phyloP scores from a whole-genome alignment of 2,113 vertebrate species.

The Barnardius zonarius region DNA sequence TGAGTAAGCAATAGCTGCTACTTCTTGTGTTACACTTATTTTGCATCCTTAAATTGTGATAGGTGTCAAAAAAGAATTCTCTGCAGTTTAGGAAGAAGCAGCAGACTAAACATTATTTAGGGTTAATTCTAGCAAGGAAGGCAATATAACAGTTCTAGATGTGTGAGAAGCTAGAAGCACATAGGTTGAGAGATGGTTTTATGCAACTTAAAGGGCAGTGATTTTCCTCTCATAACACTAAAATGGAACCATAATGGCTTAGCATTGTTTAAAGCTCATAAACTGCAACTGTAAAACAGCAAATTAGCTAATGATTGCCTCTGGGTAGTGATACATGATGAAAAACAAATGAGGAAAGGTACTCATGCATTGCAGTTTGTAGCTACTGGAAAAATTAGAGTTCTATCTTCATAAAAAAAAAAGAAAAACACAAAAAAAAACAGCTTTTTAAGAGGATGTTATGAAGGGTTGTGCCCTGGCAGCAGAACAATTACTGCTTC shows the following conservation, averaged over 20 bases:
- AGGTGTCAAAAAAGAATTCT: neutral
- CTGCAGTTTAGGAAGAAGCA: neutral
- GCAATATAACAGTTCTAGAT: slow-evolving; percentile 20
- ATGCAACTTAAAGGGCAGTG: neutral
- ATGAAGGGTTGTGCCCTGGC: slow-evolving; percentile 32
- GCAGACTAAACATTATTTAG: slow-evolving; percentile 2
- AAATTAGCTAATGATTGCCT: slow-evolving; percentile 74
- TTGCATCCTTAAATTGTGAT: slow-evolving; percentile 25
- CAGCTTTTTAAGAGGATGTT: slow-evolving; percentile 35
- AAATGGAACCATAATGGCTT: slow-evolving; percentile 33
- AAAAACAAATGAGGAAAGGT: slow-evolving; percentile 69
- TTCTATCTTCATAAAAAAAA: slow-evolving; percentile 60
- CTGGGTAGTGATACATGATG: slow-evolving; percentile 62
- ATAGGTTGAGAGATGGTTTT: neutral
- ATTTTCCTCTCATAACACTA: slow-evolving; percentile 15
- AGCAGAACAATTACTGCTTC: slow-evolving; percentile 63
- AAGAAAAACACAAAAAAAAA: neutral
- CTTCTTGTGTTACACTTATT: neutral
- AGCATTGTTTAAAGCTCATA: slow-evolving; percentile 68
- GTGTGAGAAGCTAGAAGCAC: neutral
- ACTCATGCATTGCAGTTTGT: slow-evolving; percentile 54
- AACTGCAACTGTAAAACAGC: slow-evolving; percentile 65
- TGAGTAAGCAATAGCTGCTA: neutral
- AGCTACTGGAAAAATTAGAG: slow-evolving; percentile 64
- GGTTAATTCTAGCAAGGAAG: slow-evolving; percentile 34